phyloP scores from a whole-genome alignment of 2,113 vertebrate genomes.

The Periophthalmodon schlosseri region DNA sequence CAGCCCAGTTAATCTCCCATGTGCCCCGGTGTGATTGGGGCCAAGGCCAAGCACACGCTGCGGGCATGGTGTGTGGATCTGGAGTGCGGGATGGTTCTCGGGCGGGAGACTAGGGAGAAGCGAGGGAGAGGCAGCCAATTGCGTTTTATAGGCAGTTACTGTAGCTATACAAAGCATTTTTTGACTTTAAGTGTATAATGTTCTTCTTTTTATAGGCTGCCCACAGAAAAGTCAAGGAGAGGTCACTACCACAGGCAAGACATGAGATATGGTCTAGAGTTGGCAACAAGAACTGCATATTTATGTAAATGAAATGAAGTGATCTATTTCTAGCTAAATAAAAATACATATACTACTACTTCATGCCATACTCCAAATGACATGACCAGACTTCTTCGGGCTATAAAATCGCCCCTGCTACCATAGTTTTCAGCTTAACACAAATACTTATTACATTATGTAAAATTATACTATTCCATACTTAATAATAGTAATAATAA shows the following conservation, averaged over 20 bases:
- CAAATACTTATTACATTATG: too few relatives aligned
- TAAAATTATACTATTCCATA: too few relatives aligned
- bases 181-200: conserved; percentile 5
- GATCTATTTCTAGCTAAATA: not conserved
- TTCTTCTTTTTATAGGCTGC: not conserved
- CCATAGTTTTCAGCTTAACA: too few relatives aligned
- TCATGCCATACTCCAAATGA: not conserved
- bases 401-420: too few relatives aligned
- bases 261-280: not conserved
- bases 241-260: conserved; percentile 3
- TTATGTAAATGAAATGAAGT: not conserved
- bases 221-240: conserved; percentile 11
- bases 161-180: conserved; percentile 13
- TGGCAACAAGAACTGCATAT: not conserved
- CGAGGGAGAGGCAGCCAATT: conserved; percentile 35
- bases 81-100: conserved; percentile 44
- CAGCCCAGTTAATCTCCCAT: conserved; percentile 75
- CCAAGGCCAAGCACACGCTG: conserved; percentile 65
- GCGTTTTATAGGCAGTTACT: conserved; percentile 39
- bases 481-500: too few relatives aligned
- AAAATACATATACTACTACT: not conserved
- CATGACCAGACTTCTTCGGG: too few relatives aligned
- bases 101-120: conserved; percentile 26
- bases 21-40: conserved; percentile 69
- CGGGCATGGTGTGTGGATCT: conserved; percentile 48